Conservation (phyloP, 2,797 vertebrate species). For the Pteronotus mesoamericanus region DNA sequence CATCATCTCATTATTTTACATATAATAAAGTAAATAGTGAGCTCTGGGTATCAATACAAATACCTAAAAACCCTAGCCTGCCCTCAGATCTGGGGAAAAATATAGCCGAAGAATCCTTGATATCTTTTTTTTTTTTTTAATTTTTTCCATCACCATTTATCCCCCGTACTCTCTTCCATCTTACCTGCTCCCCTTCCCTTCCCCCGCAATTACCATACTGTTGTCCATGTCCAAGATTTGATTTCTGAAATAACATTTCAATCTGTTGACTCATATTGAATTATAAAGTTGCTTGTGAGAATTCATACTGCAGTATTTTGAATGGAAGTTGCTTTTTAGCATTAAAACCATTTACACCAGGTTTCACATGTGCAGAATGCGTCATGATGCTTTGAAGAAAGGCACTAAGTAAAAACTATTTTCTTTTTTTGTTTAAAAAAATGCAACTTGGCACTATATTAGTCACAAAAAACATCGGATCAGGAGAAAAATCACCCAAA, state of each 20-base stretch:
- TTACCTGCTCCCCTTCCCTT: neutral
- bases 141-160: neutral
- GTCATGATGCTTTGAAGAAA: neutral
- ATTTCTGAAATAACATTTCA: neutral
- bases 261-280: neutral
- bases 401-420: neutral
- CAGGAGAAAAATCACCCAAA: slow-evolving; percentile 17
- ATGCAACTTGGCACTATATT: neutral
- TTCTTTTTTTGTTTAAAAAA: neutral
- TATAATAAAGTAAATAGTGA: neutral
- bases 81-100: neutral
- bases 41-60: neutral
- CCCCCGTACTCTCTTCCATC: neutral
- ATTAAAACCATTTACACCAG: neutral
- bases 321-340: neutral
- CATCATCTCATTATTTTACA: neutral
- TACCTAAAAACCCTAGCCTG: neutral
- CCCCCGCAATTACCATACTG: neutral
- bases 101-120: neutral
- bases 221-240: neutral
- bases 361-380: neutral
- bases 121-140: neutral
- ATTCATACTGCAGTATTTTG: neutral
- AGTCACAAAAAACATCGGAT: neutral
- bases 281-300: neutral